phyloP scores from a whole-genome alignment of 1,140 invertebrate species.

The Trissolcus basalis region DNA sequence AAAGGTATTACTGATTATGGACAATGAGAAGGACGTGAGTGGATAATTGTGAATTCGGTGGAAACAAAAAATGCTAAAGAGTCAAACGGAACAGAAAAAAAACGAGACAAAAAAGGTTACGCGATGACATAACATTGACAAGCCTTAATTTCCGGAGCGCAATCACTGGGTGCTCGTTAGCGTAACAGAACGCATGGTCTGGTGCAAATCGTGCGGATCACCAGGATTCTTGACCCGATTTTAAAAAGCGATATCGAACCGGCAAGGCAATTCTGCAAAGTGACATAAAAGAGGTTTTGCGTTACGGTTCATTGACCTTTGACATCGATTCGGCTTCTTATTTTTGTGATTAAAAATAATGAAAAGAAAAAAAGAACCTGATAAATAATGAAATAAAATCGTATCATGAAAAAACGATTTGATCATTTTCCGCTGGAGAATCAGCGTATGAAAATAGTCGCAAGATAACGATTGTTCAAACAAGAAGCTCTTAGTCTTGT shows the following conservation, averaged over 20 bases:
- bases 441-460: too few species aligned
- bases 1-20: too few species aligned
- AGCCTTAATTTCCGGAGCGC: slow-evolving; percentile 38
- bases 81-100: neutral
- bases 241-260: slow-evolving; percentile 4
- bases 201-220: slow-evolving; percentile 31
- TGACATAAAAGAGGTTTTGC: neutral
- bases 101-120: slow-evolving; percentile 14
- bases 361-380: too few species aligned
- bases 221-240: slow-evolving; percentile 48
- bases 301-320: too few species aligned
- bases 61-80: neutral
- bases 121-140: slow-evolving; percentile 50
- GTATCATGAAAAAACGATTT: too few species aligned
- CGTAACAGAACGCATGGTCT: slow-evolving; percentile 35
- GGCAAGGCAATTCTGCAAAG: neutral
- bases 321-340: too few species aligned
- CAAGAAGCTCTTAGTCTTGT: neutral
- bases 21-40: too few species aligned
- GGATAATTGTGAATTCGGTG: neutral
- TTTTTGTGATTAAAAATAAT: too few species aligned
- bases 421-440: too few species aligned
- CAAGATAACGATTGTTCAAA: too few species aligned
- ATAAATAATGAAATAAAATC: too few species aligned
- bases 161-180: slow-evolving; percentile 47